Conservation (phyloP, 2,888 invertebrate species). For the Tribolium freemani region DNA sequence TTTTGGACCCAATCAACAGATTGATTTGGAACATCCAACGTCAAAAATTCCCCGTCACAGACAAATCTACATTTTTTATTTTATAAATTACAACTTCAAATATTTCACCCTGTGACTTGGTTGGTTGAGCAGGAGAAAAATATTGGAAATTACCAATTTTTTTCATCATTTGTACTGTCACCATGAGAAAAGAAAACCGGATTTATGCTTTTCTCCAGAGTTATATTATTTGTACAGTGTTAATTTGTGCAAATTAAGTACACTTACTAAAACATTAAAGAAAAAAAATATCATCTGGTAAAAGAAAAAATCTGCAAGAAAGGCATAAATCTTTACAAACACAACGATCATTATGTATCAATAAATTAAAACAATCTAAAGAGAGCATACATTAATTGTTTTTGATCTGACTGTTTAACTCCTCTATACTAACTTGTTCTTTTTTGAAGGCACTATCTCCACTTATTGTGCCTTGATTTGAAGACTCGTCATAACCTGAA, state of each 20-base stretch:
- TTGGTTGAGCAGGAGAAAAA: slow-evolving; percentile 36
- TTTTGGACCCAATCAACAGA: slow-evolving; percentile 50
- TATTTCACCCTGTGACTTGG: slow-evolving; percentile 33
- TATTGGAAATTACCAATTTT: slow-evolving; percentile 41
- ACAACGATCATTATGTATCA: slow-evolving; percentile 50
- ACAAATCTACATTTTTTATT: slow-evolving; percentile 12
- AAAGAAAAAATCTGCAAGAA: slow-evolving; percentile 53
- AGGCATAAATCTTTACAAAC: slow-evolving; percentile 57
- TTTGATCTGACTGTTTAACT: slow-evolving; percentile 54
- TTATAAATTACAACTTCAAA: slow-evolving; percentile 30
- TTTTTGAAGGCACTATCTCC: slow-evolving; percentile 50
- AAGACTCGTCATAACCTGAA: slow-evolving; percentile 80
- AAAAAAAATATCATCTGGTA: slow-evolving; percentile 38
- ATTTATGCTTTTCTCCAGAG: slow-evolving; percentile 56
- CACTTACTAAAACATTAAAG: slow-evolving; percentile 19
- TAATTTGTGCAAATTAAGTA: slow-evolving; percentile 42
- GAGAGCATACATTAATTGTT: slow-evolving; percentile 64
- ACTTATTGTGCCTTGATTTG: slow-evolving; percentile 68
- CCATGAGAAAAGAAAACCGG: slow-evolving; percentile 56
- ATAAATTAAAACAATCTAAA: slow-evolving; percentile 66
- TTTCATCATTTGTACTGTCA: slow-evolving; percentile 62
- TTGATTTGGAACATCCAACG: slow-evolving; percentile 46
- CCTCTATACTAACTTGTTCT: slow-evolving; percentile 59
- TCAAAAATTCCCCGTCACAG: slow-evolving; percentile 19
- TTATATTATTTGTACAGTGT: background rate